phyloP scores from a whole-genome alignment of 30 jellyfish, hydroid and myxozoan genomes.

The Aurelia coerulea region DNA sequence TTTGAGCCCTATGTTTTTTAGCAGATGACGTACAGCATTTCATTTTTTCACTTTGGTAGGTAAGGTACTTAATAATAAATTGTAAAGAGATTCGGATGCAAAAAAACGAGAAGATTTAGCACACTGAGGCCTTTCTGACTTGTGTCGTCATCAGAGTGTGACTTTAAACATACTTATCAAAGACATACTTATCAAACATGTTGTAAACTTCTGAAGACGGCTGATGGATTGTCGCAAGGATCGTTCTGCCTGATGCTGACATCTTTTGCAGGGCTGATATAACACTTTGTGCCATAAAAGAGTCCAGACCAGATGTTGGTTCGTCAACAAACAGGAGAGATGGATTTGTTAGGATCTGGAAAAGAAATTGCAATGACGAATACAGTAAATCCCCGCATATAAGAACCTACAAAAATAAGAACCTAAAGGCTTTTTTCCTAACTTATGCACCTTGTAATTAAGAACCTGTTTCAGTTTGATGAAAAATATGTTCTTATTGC shows the following conservation, averaged over 20 bases:
- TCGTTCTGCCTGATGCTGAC: constrained; percentile 83
- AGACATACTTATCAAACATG: constrained; percentile 82
- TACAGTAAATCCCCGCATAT: too few relatives aligned
- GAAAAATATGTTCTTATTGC: too few relatives aligned
- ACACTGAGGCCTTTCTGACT: too few relatives aligned
- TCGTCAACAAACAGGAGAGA: constrained; percentile 92
- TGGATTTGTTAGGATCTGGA: constrained; percentile 87
- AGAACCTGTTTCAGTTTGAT: too few relatives aligned
- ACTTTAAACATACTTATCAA: not conserved
- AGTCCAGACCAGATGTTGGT: constrained; percentile 96
- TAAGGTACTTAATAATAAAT: too few relatives aligned
- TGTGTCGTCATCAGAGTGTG: not conserved
- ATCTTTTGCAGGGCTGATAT: constrained; percentile 81
- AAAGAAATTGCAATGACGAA: not conserved
- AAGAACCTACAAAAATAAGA: too few relatives aligned
- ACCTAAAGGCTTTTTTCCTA: too few relatives aligned
- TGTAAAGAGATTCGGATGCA: too few relatives aligned
- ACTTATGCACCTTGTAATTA: too few relatives aligned
- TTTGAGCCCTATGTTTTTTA: too few relatives aligned
- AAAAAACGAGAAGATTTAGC: too few relatives aligned
- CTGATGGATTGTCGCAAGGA: constrained; percentile 92
- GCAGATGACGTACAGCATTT: too few relatives aligned
- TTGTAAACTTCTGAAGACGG: constrained; percentile 92
- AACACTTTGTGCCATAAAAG: constrained; percentile 96
- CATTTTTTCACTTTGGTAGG: not conserved